These are phyloP conservation scores for Leptobrachium ailaonicum DNA, from an alignment of 2,113 vertebrate species.

Conservation along the genomic window DNA sequence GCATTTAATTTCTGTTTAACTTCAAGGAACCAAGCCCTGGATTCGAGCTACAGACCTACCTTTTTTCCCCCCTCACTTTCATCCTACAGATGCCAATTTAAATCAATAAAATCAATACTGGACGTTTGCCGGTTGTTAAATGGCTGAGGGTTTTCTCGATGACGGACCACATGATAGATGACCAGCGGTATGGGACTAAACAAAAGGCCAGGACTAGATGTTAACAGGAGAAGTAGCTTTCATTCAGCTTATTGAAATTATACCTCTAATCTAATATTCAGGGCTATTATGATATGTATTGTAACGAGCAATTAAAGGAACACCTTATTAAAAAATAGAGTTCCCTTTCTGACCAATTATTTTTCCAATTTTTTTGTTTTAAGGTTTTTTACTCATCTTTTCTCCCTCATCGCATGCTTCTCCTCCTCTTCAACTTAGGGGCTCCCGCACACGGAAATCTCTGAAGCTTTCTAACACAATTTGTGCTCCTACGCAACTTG, in stretches of 20 bases:
- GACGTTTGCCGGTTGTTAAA: slow-evolving; percentile 65
- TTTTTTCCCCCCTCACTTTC: slow-evolving; percentile 2
- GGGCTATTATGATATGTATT: too few species aligned
- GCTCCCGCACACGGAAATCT: too few species aligned
- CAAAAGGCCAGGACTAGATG: slow-evolving; percentile 69
- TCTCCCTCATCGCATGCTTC: too few species aligned
- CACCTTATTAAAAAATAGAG: too few species aligned
- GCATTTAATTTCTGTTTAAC: slow-evolving; percentile 43
- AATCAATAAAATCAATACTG: slow-evolving; percentile 72
- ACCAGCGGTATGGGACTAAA: slow-evolving; percentile 52
- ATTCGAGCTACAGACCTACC: not conserved
- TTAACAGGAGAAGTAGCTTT: slow-evolving; percentile 65
- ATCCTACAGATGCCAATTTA: slow-evolving; percentile 58
- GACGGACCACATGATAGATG: slow-evolving; percentile 68
- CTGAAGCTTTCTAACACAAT: too few species aligned
- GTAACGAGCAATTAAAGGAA: too few species aligned
- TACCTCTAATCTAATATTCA: too few species aligned
- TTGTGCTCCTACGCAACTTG: too few species aligned
- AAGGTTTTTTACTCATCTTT: too few species aligned
- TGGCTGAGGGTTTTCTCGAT: slow-evolving; percentile 58
- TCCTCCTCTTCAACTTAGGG: too few species aligned
- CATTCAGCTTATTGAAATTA: not conserved
- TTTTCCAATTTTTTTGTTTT: too few species aligned
- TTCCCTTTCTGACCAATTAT: too few species aligned
- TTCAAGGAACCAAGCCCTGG: not conserved